Evolutionary conservation across 2,888 invertebrate genomes (phyloP).

Genomic region (Amblyjoppa proteus): DNA sequence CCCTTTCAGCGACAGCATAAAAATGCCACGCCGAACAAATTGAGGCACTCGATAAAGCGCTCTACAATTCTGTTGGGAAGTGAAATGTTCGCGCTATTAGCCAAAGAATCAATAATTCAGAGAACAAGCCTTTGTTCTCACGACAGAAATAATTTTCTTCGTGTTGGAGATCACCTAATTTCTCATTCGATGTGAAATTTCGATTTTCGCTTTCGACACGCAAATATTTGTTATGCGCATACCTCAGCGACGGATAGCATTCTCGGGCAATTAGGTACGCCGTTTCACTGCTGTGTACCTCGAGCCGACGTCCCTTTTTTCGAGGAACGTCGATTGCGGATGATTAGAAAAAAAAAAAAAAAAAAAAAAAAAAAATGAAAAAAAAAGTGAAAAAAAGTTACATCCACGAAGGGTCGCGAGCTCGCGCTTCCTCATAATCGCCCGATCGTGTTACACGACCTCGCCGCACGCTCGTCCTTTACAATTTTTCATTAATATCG

Average conservation of each 20-base stretch:
- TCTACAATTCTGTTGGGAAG: not conserved
- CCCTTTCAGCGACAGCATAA: not conserved
- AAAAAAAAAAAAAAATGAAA: conserved; percentile 42
- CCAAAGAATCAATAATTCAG: not conserved
- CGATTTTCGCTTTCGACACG: conserved; percentile 7
- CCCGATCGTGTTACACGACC: conserved; percentile 35
- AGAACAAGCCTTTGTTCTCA: not conserved
- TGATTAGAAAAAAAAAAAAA: conserved; percentile 54
- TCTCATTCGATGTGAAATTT: not conserved
- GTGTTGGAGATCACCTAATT: not conserved
- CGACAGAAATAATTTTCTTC: not conserved
- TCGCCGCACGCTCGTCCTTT: conserved; percentile 49
- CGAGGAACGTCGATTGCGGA: conserved; percentile 48
- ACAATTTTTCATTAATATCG: conserved; percentile 74
- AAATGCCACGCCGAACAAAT: not conserved
- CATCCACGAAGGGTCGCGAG: not conserved
- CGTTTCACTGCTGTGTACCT: conserved; percentile 43
- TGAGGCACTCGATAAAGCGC: not conserved
- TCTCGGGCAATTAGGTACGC: conserved; percentile 39
- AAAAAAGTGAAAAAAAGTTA: conserved; percentile 31
- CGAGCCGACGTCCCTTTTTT: conserved; percentile 49
- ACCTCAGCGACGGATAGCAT: conserved; percentile 9
- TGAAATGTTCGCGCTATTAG: not conserved
- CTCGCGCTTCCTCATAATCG: conserved; percentile 54
- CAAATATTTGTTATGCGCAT: conserved; percentile 51